Base-by-base conservation (phyloP, 2,797 vertebrate genomes). In the Australoheros facetus region DNA sequence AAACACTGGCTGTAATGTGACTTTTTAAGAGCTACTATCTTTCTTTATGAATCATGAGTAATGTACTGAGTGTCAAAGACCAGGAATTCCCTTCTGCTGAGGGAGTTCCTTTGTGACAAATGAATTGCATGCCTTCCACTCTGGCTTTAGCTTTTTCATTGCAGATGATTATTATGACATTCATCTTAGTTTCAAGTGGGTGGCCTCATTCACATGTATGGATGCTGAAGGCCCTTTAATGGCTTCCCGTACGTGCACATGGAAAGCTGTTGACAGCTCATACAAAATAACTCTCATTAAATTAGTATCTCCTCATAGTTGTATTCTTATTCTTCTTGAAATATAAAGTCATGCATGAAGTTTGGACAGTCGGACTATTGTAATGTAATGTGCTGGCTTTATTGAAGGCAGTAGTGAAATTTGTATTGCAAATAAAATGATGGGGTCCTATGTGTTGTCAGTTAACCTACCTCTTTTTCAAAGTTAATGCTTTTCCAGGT, bases 401-500 rank as follows among this genome's bases (percentile, higher is more conserved):
- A 57, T 19, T 62, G 26, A 23, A 39, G 3, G 13, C 39, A 55
- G 10, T 2, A 23, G 2, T 56, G 10, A 51, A 53, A 53, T 37
- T 48, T 1, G 9, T n/a, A 13, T 5, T 45, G 1, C 62, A 66
- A 28, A 51, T 66, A 69, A 69, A 51, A n/a, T 28, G 1, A 23
- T 66, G 28, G 14, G 16, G 23, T 69, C 17, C 30, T n/a, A 51
- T 51, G 19, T 51, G 0, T 17, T 62, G n/a, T 28, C 57, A 16
- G 57, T 71, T 11, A 26, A 90, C 88, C 34, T 89, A 98, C 98
- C 95, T 98, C 87, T 88, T 92, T 97, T 90, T 96, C 88, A 89
- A 99, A 99, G 30, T 77, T 54, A 71, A 99, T 97, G 53, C 93
- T 94, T 79, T 94, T 92, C 97, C 97, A 99, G 53, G 95, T 97